Percentiles rank a stretch among this genome's conserved stretches.
Evolutionary conservation across 2,113 vertebrate species (phyloP).

Genomic region (Tamias sibiricus): DNA sequence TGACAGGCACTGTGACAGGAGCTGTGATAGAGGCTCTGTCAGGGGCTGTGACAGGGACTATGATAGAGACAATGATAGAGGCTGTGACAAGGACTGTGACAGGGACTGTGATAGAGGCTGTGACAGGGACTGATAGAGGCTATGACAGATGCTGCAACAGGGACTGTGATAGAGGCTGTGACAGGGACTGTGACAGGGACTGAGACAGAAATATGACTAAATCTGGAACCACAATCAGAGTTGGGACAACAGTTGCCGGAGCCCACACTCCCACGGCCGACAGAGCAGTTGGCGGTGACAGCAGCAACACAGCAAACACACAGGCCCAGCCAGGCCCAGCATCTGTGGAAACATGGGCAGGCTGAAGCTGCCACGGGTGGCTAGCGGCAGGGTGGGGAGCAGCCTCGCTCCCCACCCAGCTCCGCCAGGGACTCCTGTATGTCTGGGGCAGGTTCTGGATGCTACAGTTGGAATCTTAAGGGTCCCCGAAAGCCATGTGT

Average conservation of each 20-base stretch:
- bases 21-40: neutral
- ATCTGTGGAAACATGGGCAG: neutral
- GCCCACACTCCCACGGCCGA: constrained; percentile 62
- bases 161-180: neutral
- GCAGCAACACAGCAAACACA: constrained; percentile 67
- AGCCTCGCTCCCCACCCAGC: neutral
- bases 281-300: constrained; percentile 75
- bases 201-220: constrained; percentile 49
- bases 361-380: constrained; percentile 32
- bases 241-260: constrained; percentile 72
- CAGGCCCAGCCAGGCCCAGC: constrained; percentile 65
- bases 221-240: constrained; percentile 58
- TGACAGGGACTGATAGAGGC: neutral
- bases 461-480: neutral
- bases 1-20: too few species aligned
- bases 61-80: neutral
- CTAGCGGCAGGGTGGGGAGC: neutral
- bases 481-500: neutral
- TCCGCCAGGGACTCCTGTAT: fast-evolving
- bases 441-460: neutral
- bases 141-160: neutral
- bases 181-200: neutral
- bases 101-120: neutral
- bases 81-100: neutral
- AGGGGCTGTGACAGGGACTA: neutral